phyloP scores from a whole-genome alignment of 1,140 invertebrate genomes.

The Melanaphis sacchari region DNA sequence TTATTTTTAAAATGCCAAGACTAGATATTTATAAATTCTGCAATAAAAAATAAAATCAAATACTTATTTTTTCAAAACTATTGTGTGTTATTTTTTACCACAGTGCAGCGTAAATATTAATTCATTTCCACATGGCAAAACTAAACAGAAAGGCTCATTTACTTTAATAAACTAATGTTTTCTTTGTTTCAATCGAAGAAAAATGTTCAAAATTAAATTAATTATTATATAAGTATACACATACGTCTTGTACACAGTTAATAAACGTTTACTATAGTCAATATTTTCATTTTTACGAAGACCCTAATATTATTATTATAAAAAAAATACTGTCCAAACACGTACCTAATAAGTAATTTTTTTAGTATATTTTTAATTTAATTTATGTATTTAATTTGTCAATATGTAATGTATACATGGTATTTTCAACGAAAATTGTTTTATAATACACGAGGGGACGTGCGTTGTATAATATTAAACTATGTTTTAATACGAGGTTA shows the following conservation, averaged over 20 bases:
- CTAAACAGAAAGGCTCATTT: background rate
- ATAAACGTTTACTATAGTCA: background rate
- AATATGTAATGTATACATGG: background rate
- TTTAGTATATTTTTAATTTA: background rate
- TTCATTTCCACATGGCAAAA: background rate
- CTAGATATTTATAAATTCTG: too few species aligned
- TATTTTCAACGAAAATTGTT: conserved; percentile 1
- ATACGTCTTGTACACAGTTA: background rate
- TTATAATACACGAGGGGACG: background rate
- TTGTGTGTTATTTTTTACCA: background rate
- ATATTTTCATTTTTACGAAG: background rate
- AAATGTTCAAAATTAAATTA: background rate
- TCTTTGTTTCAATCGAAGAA: background rate
- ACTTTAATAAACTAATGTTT: background rate
- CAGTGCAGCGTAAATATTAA: background rate
- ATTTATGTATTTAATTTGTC: background rate
- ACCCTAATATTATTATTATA: background rate
- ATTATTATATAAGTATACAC: too few species aligned
- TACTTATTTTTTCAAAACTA: background rate
- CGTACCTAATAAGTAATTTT: background rate
- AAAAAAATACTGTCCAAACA: background rate
- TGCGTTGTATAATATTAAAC: background rate
- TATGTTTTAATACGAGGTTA: background rate
- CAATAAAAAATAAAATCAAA: background rate
- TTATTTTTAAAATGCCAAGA: too few species aligned